phyloP scores from a whole-genome alignment of 2,113 vertebrate species.

The Peromyscus leucopus region DNA sequence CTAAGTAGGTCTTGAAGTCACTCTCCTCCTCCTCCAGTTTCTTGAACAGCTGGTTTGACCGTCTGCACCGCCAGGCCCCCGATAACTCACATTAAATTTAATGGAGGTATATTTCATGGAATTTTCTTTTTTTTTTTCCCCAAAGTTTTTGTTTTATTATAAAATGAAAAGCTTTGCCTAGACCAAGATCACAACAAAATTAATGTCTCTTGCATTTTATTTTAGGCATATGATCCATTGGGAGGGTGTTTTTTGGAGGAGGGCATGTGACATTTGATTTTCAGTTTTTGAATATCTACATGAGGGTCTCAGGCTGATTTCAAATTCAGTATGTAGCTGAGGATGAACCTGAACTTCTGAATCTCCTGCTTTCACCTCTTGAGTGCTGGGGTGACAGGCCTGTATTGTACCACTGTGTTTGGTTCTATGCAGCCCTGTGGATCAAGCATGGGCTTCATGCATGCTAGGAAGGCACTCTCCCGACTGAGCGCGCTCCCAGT shows the following conservation, averaged over 20 bases:
- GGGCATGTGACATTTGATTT: background rate
- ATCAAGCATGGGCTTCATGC: background rate
- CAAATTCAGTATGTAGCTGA: background rate
- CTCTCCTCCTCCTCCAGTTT: background rate
- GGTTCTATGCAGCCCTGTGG: background rate
- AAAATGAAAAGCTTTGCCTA: background rate
- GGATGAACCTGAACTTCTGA: background rate
- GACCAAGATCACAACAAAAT: conserved; percentile 11
- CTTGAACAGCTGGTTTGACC: background rate
- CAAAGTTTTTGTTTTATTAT: background rate
- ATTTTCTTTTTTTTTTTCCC: background rate
- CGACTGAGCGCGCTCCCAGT: background rate
- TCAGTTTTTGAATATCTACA: background rate
- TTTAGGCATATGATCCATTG: background rate
- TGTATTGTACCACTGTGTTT: background rate
- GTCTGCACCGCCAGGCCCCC: background rate
- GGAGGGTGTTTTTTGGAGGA: background rate
- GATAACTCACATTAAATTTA: background rate
- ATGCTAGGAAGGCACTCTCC: background rate
- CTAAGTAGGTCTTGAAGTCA: background rate
- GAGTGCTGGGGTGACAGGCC: background rate
- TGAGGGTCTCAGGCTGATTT: background rate
- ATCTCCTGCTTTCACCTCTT: background rate
- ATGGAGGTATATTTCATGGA: background rate
- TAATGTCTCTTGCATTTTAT: background rate